These are phyloP conservation scores for Micromys minutus DNA, from an alignment of 2,113 vertebrate species.

Conservation along the genomic window DNA sequence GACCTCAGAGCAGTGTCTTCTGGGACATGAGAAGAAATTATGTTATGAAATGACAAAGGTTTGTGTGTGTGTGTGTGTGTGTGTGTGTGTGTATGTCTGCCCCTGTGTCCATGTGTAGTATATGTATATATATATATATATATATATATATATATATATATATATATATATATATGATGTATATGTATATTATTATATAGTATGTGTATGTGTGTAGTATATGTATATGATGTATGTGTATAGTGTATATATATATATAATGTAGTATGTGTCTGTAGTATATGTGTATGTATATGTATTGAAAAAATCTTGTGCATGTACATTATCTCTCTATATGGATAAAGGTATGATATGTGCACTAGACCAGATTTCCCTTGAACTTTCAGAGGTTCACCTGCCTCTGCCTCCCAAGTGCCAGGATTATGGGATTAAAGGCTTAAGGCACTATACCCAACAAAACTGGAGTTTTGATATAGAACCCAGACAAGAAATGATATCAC, in stretches of 20 bases:
- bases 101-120: too few relatives aligned
- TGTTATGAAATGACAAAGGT: not conserved
- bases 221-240: too few relatives aligned
- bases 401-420: not conserved
- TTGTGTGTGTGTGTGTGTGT: not conserved
- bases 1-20: not conserved
- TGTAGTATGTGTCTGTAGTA: too few relatives aligned
- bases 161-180: too few relatives aligned
- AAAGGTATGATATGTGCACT: not conserved
- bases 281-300: too few relatives aligned
- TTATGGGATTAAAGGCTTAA: not conserved
- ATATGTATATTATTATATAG: too few relatives aligned
- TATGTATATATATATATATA: too few relatives aligned
- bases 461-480: slow-evolving; percentile 46
- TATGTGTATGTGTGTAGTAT: too few relatives aligned
- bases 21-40: not conserved
- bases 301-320: not conserved
- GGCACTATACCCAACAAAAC: not conserved
- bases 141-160: too few relatives aligned
- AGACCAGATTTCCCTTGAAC: not conserved
- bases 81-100: too few relatives aligned
- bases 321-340: not conserved
- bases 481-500: slow-evolving; percentile 55
- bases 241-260: too few relatives aligned
- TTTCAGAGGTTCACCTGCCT: not conserved